Evolutionary conservation across 2,888 invertebrate genomes (phyloP).

Genomic region (Halictus ligatus): DNA sequence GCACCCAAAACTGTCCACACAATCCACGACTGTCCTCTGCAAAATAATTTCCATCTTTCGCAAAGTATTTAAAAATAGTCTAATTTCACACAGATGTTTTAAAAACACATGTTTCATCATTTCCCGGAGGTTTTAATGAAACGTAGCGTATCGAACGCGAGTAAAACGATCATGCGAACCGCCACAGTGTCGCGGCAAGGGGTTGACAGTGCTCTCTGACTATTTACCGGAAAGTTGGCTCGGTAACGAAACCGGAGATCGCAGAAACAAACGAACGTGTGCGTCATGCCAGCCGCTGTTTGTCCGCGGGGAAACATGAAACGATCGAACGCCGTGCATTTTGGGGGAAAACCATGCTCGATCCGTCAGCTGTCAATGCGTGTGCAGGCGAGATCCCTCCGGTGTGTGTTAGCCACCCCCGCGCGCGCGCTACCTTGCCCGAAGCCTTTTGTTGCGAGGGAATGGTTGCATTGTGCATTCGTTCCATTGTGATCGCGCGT

Average conservation of each 20-base stretch:
- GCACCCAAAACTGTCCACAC: too few species aligned
- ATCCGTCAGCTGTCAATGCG: constrained; percentile 74
- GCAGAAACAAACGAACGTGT: constrained; percentile 50
- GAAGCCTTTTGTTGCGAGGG: constrained; percentile 54
- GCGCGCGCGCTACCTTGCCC: constrained; percentile 54
- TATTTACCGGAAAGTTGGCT: constrained; percentile 33
- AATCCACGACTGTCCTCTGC: too few species aligned
- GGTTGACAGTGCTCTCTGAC: constrained; percentile 5
- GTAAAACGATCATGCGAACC: too few species aligned
- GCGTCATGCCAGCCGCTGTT: constrained; percentile 53
- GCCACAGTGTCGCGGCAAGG: background rate
- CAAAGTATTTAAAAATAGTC: too few species aligned
- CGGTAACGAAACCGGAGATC: constrained; percentile 47
- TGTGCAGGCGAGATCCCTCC: constrained; percentile 50
- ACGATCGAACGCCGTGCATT: constrained; percentile 42
- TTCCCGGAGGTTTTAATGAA: too few species aligned
- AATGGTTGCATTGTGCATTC: constrained; percentile 64
- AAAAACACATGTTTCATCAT: too few species aligned
- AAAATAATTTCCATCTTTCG: too few species aligned
- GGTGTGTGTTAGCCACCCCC: constrained; percentile 70
- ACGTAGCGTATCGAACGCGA: too few species aligned
- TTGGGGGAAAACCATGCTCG: constrained; percentile 52
- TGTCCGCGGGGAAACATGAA: constrained; percentile 50
- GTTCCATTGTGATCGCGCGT: constrained; percentile 61
- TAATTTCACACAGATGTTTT: too few species aligned